Evolutionary conservation across 2,888 invertebrate genomes (phyloP).

Genomic region (Pterostichus niger): DNA sequence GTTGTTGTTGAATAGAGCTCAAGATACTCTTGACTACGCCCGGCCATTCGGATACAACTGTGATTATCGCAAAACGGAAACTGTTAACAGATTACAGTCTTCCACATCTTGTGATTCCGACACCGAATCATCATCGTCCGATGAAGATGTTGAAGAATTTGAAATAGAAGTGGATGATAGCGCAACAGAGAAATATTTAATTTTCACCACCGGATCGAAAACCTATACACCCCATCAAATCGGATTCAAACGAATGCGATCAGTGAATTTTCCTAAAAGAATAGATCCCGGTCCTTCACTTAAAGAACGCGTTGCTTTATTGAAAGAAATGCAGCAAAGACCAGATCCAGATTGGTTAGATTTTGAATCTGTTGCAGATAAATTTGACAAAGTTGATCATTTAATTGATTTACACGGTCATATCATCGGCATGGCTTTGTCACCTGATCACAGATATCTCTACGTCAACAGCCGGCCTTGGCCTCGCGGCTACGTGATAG

Average conservation of each 20-base stretch:
- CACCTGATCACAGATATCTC: constrained; percentile 89
- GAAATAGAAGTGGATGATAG: constrained; percentile 73
- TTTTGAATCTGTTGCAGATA: constrained; percentile 83
- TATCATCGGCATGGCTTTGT: constrained; percentile 92
- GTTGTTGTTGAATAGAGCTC: constrained; percentile 30
- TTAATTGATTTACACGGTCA: constrained; percentile 91
- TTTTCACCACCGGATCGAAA: constrained; percentile 90
- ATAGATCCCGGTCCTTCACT: constrained; percentile 85
- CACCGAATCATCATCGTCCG: constrained; percentile 72
- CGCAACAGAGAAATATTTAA: constrained; percentile 85
- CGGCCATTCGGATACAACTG: constrained; percentile 82
- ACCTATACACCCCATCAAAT: constrained; percentile 93
- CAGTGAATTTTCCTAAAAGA: constrained; percentile 84
- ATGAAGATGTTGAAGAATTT: constrained; percentile 72
- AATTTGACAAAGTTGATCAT: constrained; percentile 88
- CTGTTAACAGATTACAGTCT: constrained; percentile 69
- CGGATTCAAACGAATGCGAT: constrained; percentile 86
- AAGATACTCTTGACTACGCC: constrained; percentile 78
- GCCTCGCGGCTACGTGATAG: constrained; percentile 87
- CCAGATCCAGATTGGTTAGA: constrained; percentile 84
- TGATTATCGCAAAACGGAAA: constrained; percentile 81
- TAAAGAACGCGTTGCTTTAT: constrained; percentile 76
- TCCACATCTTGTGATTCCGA: constrained; percentile 44
- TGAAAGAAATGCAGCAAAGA: constrained; percentile 74
- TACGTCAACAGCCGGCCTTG: constrained; percentile 92